phyloP scores from a whole-genome alignment of 2,888 invertebrate species.

The Melieria omissa region DNA sequence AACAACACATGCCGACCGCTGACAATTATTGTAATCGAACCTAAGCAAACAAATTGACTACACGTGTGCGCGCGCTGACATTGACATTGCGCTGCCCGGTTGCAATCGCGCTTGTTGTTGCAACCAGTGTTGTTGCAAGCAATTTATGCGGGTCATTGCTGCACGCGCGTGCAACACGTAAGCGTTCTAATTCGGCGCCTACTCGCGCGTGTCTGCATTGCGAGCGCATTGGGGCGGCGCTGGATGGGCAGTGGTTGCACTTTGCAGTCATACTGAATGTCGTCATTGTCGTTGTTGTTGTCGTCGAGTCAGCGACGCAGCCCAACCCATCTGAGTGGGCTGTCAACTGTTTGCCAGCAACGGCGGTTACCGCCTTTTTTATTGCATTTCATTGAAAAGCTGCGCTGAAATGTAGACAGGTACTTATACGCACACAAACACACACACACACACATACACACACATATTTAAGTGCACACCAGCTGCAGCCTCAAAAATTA shows the following conservation, averaged over 20 bases:
- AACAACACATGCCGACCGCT: background rate
- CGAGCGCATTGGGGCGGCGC: too few species aligned
- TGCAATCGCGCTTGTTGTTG: background rate
- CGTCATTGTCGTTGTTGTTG: too few species aligned
- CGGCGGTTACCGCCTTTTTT: constrained; percentile 29
- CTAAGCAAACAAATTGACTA: constrained; percentile 15
- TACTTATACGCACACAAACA: constrained; percentile 12
- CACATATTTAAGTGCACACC: background rate
- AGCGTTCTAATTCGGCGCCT: background rate
- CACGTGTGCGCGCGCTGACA: constrained; percentile 13
- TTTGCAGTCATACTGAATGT: too few species aligned
- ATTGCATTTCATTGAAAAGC: background rate
- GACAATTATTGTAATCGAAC: constrained; percentile 7
- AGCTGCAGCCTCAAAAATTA: background rate
- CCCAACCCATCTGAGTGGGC: constrained; percentile 44
- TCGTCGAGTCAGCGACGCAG: background rate
- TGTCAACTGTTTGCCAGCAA: constrained; percentile 15
- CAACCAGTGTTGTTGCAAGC: background rate
- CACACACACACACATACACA: background rate
- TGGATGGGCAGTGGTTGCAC: too few species aligned
- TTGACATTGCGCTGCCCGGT: constrained; percentile 11
- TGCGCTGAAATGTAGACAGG: constrained; percentile 32
- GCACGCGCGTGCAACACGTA: background rate
- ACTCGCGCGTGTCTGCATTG: too few species aligned
- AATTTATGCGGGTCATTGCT: constrained; percentile 12